Percentiles rank a stretch among this genome's conserved stretches.
Evolutionary conservation across 2,888 invertebrate species (phyloP).

Genomic region (Azorinus chamasolen): DNA sequence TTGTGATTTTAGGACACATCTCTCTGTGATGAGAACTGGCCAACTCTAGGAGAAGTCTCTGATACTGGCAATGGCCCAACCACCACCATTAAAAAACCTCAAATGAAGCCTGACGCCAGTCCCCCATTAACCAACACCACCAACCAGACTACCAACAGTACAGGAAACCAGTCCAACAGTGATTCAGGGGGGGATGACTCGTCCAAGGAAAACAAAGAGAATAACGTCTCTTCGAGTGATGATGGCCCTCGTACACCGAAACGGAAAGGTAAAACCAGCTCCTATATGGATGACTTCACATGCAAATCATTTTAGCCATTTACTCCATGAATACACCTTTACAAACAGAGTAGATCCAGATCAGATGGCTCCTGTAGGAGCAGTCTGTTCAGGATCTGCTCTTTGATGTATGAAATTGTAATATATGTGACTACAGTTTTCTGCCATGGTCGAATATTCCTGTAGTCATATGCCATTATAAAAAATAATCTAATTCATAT

Average conservation of each 20-base stretch:
- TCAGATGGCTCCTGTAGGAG: too few species aligned
- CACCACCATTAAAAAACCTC: conserved; percentile 40
- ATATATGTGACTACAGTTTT: too few species aligned
- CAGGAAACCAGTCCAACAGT: conserved; percentile 66
- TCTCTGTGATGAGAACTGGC: conserved; percentile 96
- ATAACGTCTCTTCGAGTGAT: conserved; percentile 72
- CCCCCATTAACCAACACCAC: conserved; percentile 35
- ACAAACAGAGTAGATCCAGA: too few species aligned
- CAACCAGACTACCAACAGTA: conserved; percentile 14
- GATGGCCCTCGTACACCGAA: conserved; percentile 77
- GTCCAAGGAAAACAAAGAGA: conserved; percentile 87
- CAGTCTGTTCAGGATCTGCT: too few species aligned
- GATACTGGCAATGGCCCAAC: conserved; percentile 55
- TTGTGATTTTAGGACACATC: conserved; percentile 93
- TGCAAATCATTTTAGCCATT: too few species aligned
- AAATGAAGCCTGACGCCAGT: conserved; percentile 61
- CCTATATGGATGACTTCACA: too few species aligned
- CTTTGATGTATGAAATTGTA: too few species aligned
- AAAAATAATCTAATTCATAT: too few species aligned
- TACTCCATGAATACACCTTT: too few species aligned
- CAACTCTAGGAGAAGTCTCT: conserved; percentile 91
- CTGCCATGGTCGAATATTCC: too few species aligned
- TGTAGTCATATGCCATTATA: too few species aligned
- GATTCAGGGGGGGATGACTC: conserved; percentile 86
- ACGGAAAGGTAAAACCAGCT: conserved; percentile 81